Percentiles rank a stretch among this genome's conserved stretches.
Conservation (phyloP, 2,113 vertebrate species). For the Trematocara marginatum region DNA sequence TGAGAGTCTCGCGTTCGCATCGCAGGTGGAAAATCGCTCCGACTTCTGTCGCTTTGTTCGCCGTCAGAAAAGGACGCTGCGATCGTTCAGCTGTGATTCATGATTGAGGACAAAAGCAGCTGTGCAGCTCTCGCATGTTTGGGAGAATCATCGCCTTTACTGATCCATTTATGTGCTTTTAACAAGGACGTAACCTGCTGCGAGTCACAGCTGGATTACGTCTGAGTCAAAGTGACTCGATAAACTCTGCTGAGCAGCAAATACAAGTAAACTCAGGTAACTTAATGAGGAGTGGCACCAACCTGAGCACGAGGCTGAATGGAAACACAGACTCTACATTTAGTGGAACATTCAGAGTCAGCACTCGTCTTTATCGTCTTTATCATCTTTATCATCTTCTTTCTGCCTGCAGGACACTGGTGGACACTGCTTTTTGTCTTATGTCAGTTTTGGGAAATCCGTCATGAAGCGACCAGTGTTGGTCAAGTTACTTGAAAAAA, state of each 20-base stretch:
- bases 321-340: neutral
- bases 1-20: neutral
- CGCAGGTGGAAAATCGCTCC: neutral
- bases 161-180: neutral
- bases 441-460: neutral
- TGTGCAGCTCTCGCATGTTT: fast-evolving
- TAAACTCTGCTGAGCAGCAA: neutral
- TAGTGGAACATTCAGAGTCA: neutral
- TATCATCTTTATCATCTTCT: neutral
- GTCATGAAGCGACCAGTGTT: neutral
- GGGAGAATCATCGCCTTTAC: neutral
- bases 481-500: too few species aligned
- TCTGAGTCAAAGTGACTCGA: neutral
- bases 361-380: neutral
- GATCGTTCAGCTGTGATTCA: neutral
- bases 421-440: too few species aligned
- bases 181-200: neutral
- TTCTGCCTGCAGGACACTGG: neutral
- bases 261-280: neutral
- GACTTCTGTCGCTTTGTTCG: neutral
- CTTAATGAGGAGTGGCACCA: neutral
- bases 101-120: neutral
- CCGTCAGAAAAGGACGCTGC: neutral
- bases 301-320: neutral
- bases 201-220: neutral